phyloP scores from a whole-genome alignment of 2,113 vertebrate species.

The Thunnus thynnus region DNA sequence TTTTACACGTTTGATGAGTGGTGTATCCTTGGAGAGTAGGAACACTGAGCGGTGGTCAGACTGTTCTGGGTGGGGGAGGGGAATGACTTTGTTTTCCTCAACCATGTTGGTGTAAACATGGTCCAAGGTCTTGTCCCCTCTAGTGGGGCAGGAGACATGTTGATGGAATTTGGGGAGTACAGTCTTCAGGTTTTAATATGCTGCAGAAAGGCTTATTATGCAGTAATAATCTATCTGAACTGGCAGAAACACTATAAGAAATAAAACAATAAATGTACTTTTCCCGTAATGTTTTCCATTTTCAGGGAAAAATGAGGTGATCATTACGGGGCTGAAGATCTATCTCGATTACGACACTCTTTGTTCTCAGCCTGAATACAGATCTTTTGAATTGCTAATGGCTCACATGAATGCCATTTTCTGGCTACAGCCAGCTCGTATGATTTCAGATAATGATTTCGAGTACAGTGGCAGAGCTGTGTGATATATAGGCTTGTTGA shows the following conservation, averaged over 20 bases:
- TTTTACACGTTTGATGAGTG: too few species aligned
- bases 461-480: slow-evolving; percentile 4
- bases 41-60: too few species aligned
- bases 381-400: slow-evolving; percentile 30
- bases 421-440: background rate
- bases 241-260: slow-evolving; percentile 6
- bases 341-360: slow-evolving; percentile 37
- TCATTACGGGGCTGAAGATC: slow-evolving; percentile 35
- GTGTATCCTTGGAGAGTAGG: too few species aligned
- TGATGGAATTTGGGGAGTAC: too few species aligned
- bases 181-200: background rate
- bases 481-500: background rate
- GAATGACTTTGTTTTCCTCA: too few species aligned
- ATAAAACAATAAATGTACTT: slow-evolving; percentile 42
- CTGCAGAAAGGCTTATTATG: slow-evolving; percentile 45
- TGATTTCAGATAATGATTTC: slow-evolving; percentile 36
- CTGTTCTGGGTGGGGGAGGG: too few species aligned
- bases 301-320: slow-evolving; percentile 37
- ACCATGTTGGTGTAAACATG: too few species aligned
- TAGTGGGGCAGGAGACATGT: too few species aligned
- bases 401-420: slow-evolving; percentile 15
- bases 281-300: slow-evolving; percentile 49
- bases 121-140: too few species aligned
- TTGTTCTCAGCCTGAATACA: slow-evolving; percentile 53
- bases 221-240: slow-evolving; percentile 36